These are phyloP conservation scores for Calcarius lapponicus DNA, from an alignment of 2,797 vertebrate genomes.

Conservation along the genomic window DNA sequence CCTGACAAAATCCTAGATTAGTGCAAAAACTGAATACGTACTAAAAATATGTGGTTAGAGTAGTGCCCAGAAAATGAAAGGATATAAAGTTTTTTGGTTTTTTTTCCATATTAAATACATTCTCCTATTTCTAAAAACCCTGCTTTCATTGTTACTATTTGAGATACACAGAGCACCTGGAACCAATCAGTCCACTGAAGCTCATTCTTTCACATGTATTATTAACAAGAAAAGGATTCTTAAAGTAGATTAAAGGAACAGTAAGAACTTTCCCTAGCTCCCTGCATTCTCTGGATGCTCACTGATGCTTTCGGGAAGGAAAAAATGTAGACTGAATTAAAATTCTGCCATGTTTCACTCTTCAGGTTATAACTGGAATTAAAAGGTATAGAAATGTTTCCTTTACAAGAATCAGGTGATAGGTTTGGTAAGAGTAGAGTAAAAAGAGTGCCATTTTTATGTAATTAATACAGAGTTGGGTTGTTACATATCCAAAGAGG, in stretches of 20 bases:
- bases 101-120: neutral
- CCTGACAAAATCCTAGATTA: conserved; percentile 8
- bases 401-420: neutral
- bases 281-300: neutral
- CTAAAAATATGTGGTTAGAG: neutral
- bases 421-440: neutral
- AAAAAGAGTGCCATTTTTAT: neutral
- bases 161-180: neutral
- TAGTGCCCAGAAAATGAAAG: neutral
- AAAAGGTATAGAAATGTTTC: neutral
- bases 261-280: neutral
- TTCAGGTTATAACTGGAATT: neutral
- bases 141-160: neutral
- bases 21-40: neutral
- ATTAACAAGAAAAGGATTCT: conserved; percentile 7
- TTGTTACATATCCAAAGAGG: neutral
- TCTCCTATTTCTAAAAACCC: neutral
- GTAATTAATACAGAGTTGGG: neutral
- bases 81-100: neutral
- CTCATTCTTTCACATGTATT: conserved; percentile 10
- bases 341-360: neutral
- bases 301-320: neutral
- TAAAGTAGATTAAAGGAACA: neutral
- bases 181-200: neutral
- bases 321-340: neutral